Evolutionary conservation across 2,888 invertebrate genomes (phyloP).

Genomic region (Patella pellucida): DNA sequence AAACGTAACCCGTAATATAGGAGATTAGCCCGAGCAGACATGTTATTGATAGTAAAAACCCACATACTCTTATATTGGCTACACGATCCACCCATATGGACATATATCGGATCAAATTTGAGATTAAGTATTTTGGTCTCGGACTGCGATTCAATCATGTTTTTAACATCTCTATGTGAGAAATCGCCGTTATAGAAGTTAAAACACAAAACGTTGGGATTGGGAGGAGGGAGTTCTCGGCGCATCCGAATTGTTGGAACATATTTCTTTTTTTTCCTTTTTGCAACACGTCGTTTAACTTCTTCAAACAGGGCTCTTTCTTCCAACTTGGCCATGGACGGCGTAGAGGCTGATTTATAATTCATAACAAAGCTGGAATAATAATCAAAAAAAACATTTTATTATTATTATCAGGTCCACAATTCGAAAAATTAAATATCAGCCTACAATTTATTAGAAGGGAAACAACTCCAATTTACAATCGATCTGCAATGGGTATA

Average conservation of each 20-base stretch:
- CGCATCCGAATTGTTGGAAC: constrained; percentile 25
- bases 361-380: constrained; percentile 3
- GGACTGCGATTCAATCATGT: constrained; percentile 36
- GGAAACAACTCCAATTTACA: too few relatives aligned
- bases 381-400: too few relatives aligned
- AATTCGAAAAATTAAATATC: too few relatives aligned
- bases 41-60: constrained; percentile 42
- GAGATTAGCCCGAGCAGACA: constrained; percentile 31
- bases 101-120: constrained; percentile 46
- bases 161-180: constrained; percentile 39
- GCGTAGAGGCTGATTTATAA: background rate
- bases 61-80: constrained; percentile 26
- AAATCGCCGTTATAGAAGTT: constrained; percentile 16
- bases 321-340: background rate
- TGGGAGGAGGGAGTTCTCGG: constrained; percentile 16
- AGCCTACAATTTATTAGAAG: too few relatives aligned
- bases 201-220: constrained; percentile 2
- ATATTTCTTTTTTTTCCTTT: constrained; percentile 17
- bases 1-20: constrained; percentile 36
- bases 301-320: constrained; percentile 5
- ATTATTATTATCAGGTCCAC: too few relatives aligned
- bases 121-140: constrained; percentile 34
- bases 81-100: constrained; percentile 24
- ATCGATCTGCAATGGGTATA: too few relatives aligned
- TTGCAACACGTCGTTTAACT: background rate